Evolutionary conservation across 2,888 invertebrate genomes (phyloP).

Genomic region (Carpatolechia fugitivella): DNA sequence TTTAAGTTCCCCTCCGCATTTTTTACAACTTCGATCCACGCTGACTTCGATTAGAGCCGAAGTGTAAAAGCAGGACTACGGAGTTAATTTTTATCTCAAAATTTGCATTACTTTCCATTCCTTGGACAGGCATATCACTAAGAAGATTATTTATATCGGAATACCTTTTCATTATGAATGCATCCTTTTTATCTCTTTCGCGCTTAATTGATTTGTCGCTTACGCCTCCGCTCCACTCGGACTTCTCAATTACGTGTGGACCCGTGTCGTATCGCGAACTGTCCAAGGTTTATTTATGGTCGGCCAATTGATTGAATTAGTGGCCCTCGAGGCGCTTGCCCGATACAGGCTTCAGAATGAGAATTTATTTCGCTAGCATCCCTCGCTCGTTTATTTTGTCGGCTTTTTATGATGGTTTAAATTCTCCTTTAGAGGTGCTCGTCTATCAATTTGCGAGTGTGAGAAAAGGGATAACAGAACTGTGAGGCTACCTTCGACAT

Average conservation of each 20-base stretch:
- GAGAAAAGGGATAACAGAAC: background rate
- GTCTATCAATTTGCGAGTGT: conserved; percentile 5
- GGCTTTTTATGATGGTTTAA: conserved; percentile 36
- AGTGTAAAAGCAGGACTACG: background rate
- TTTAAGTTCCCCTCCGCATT: background rate
- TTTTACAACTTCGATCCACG: background rate
- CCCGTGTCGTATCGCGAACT: conserved; percentile 61
- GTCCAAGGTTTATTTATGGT: conserved; percentile 71
- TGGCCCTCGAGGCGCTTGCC: conserved; percentile 66
- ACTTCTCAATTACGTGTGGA: conserved; percentile 72
- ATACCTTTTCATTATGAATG: conserved; percentile 55
- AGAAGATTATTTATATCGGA: conserved; percentile 46
- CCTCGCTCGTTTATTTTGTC: conserved; percentile 44
- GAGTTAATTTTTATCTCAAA: conserved; percentile 31
- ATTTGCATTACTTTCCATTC: conserved; percentile 36
- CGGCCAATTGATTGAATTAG: conserved; percentile 76
- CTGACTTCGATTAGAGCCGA: background rate
- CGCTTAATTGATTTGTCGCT: conserved; percentile 75
- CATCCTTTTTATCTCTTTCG: conserved; percentile 66
- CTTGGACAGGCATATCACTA: conserved; percentile 34
- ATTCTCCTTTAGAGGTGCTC: conserved; percentile 14
- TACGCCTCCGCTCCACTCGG: conserved; percentile 46
- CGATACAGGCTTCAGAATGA: conserved; percentile 55
- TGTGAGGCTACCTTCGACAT: background rate
- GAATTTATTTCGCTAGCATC: conserved; percentile 57